A percentile compares a stretch with the other conserved stretches of the same genome.
phyloP scores from a whole-genome alignment of 1,140 invertebrate genomes.

The Pseudomyrmex pallidus region DNA sequence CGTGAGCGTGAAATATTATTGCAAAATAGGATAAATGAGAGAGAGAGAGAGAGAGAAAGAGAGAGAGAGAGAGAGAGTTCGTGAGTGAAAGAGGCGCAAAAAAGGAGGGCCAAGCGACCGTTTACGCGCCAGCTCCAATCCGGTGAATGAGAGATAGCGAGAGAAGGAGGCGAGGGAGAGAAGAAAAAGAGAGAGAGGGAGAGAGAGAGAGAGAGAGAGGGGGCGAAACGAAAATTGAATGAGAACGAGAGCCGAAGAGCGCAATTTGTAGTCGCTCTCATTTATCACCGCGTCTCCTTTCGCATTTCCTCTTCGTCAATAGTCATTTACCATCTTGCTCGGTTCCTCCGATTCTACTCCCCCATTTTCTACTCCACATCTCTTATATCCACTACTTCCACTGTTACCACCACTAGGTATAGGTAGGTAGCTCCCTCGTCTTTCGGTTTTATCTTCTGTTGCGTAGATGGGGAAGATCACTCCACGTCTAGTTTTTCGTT shows the following conservation, averaged over 20 bases:
- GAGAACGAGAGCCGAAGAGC: constrained; percentile 75
- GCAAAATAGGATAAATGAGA: constrained; percentile 69
- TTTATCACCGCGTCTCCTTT: constrained; percentile 75
- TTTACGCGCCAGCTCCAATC: constrained; percentile 71
- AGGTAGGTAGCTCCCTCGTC: constrained; percentile 40
- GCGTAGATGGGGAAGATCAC: too few species aligned
- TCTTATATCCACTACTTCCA: constrained; percentile 45
- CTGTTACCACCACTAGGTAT: constrained; percentile 46
- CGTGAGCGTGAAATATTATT: constrained; percentile 68
- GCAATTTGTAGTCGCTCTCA: constrained; percentile 79
- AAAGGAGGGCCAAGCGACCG: constrained; percentile 67
- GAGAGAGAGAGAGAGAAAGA: neutral
- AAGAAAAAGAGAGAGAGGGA: constrained; percentile 36
- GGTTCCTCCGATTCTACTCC: constrained; percentile 36
- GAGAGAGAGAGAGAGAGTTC: neutral
- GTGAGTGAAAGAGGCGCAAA: constrained; percentile 67
- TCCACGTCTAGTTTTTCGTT: too few species aligned
- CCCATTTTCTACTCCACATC: constrained; percentile 19
- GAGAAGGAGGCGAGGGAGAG: constrained; percentile 4
- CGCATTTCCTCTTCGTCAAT: constrained; percentile 50
- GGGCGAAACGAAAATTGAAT: constrained; percentile 73
- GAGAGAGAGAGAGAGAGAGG: constrained; percentile 44
- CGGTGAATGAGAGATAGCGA: constrained; percentile 50
- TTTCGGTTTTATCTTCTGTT: constrained; percentile 41
- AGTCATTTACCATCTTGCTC: constrained; percentile 65